Evolutionary conservation across 2,113 vertebrate genomes (phyloP).

Genomic region (Melanerpes formicivorus): DNA sequence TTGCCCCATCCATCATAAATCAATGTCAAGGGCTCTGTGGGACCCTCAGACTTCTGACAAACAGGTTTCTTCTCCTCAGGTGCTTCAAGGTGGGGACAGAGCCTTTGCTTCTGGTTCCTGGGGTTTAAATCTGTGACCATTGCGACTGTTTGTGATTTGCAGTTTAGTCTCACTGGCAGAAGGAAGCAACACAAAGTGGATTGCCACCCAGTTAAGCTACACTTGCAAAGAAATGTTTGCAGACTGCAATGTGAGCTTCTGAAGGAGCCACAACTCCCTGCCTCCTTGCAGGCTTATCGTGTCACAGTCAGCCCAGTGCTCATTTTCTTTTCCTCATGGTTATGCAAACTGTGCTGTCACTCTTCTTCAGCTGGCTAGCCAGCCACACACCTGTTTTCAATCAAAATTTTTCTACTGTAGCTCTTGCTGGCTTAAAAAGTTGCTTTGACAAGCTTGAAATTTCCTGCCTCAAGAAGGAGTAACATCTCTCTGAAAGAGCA

Average conservation of each 20-base stretch:
- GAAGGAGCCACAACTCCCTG: not conserved
- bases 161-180: not conserved
- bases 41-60: not conserved
- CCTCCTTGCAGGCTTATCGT: not conserved
- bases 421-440: slow-evolving; percentile 30
- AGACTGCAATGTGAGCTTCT: not conserved
- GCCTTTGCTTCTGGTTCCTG: not conserved
- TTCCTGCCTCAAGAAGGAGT: slow-evolving; percentile 23
- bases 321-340: not conserved
- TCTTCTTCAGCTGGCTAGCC: not conserved
- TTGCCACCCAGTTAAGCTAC: not conserved
- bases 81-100: rapidly evolving
- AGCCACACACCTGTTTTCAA: slow-evolving; percentile 29
- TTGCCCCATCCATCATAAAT: not conserved
- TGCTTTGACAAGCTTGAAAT: slow-evolving; percentile 17
- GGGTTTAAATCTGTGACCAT: not conserved
- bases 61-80: not conserved
- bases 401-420: slow-evolving; percentile 28
- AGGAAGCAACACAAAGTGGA: not conserved
- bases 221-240: not conserved
- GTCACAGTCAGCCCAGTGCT: not conserved
- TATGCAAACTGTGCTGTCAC: not conserved
- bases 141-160: not conserved
- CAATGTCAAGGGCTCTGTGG: rapidly evolving
- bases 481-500: not conserved